A percentile compares a stretch with the other conserved stretches of the same genome.
These are phyloP conservation scores for Buphagus erythrorhynchus DNA, from an alignment of 2,797 vertebrate genomes.

Conservation along the genomic window DNA sequence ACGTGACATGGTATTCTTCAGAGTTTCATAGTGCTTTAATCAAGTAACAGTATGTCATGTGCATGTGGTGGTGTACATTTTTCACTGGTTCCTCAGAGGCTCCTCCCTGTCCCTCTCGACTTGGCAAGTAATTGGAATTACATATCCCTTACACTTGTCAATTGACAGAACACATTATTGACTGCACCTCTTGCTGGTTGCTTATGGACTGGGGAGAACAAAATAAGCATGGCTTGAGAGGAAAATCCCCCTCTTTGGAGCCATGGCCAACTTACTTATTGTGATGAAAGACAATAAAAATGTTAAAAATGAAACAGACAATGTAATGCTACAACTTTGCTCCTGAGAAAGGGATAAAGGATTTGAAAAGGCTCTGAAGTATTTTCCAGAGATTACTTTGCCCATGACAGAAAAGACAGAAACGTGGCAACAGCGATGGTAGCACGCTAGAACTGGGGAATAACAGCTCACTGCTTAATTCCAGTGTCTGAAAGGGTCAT, in stretches of 20 bases:
- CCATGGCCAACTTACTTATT: neutral
- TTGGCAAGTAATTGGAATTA: constrained; percentile 51
- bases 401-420: neutral
- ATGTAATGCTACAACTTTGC: neutral
- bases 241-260: neutral
- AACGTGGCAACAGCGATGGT: fast-evolving
- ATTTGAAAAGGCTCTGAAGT: constrained; percentile 16
- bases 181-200: constrained; percentile 1
- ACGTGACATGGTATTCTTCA: neutral
- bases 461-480: fast-evolving
- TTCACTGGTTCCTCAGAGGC: neutral
- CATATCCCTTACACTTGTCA: neutral
- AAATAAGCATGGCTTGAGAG: neutral
- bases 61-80: neutral
- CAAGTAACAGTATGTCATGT: neutral
- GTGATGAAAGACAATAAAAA: constrained; percentile 14
- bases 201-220: constrained; percentile 30
- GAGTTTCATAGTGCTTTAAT: neutral
- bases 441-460: neutral
- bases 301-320: constrained; percentile 25
- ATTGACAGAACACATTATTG: constrained; percentile 4
- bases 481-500: neutral
- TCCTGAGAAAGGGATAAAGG: neutral
- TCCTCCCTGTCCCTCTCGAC: neutral
- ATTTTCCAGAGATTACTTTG: neutral